A percentile compares a stretch with the other conserved stretches of the same genome.
Conservation (phyloP, 2,888 invertebrate species). For the Orgyia antiqua region DNA sequence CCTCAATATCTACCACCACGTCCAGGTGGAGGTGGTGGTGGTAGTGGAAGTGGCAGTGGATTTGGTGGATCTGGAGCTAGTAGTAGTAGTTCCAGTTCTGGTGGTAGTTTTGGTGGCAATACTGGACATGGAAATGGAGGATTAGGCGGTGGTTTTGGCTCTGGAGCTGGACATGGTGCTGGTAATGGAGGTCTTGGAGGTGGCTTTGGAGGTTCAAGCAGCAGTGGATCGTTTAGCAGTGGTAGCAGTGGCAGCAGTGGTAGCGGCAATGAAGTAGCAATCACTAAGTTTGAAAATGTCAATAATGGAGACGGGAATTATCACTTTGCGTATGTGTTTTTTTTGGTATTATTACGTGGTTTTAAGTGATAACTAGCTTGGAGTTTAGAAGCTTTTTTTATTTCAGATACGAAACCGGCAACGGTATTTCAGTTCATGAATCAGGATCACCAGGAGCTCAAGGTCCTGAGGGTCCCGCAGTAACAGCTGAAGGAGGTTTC, state of each 20-base stretch:
- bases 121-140: constrained; percentile 19
- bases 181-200: constrained; percentile 25
- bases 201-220: constrained; percentile 16
- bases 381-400: too few species aligned
- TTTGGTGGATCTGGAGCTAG: background rate
- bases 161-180: constrained; percentile 20
- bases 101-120: constrained; percentile 2
- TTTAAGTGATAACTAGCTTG: too few species aligned
- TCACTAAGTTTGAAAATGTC: constrained; percentile 79
- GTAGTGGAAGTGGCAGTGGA: background rate
- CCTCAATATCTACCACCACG: constrained; percentile 38
- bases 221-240: constrained; percentile 23
- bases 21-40: constrained; percentile 24
- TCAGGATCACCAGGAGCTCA: constrained; percentile 75
- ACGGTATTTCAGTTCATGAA: constrained; percentile 81
- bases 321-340: constrained; percentile 52
- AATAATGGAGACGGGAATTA: constrained; percentile 83
- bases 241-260: constrained; percentile 26
- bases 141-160: constrained; percentile 22
- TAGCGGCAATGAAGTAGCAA: constrained; percentile 70
- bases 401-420: constrained; percentile 80
- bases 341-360: too few species aligned
- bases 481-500: constrained; percentile 81
- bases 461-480: constrained; percentile 73
- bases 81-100: too few species aligned